phyloP scores from a whole-genome alignment of 2,888 invertebrate genomes.

The Volucella inanis region DNA sequence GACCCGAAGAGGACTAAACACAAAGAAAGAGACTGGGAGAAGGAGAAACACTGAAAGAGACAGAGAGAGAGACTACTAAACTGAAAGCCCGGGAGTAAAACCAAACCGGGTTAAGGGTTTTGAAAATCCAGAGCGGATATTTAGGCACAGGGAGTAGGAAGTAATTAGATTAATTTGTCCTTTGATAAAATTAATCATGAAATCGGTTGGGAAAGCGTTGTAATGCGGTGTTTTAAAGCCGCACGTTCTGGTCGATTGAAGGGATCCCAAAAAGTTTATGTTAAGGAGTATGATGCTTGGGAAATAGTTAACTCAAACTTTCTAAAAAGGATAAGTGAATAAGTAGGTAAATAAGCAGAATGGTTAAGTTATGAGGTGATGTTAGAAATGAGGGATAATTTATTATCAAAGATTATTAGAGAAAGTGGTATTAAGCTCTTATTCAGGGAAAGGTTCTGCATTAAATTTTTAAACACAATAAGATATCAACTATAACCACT shows the following conservation, averaged over 20 bases:
- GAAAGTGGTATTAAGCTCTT: no score
- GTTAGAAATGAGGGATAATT: no score
- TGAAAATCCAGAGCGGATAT: no score
- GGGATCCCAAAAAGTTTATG: background rate
- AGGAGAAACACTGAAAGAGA: background rate
- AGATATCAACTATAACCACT: no score
- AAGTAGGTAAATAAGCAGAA: no score
- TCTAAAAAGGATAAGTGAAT: no score
- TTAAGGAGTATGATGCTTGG: no score
- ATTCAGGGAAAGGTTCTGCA: no score
- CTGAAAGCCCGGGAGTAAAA: slow-evolving; percentile 39
- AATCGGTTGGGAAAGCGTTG: slow-evolving; percentile 41
- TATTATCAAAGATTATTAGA: no score
- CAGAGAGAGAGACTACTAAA: background rate
- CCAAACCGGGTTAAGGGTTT: background rate
- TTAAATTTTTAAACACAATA: no score
- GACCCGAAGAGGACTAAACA: slow-evolving; percentile 5
- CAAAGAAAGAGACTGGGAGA: background rate
- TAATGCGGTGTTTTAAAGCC: slow-evolving; percentile 12
- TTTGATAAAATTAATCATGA: slow-evolving; percentile 68
- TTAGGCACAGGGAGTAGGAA: slow-evolving; percentile 17
- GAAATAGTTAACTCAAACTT: no score
- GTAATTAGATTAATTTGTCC: slow-evolving; percentile 68
- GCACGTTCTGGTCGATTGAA: slow-evolving; percentile 13
- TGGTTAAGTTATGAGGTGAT: no score